A percentile compares a stretch with the other conserved stretches of the same genome.
Evolutionary conservation across 2,797 vertebrate species (phyloP).

Genomic region (Crossoptilon crossoptilon): DNA sequence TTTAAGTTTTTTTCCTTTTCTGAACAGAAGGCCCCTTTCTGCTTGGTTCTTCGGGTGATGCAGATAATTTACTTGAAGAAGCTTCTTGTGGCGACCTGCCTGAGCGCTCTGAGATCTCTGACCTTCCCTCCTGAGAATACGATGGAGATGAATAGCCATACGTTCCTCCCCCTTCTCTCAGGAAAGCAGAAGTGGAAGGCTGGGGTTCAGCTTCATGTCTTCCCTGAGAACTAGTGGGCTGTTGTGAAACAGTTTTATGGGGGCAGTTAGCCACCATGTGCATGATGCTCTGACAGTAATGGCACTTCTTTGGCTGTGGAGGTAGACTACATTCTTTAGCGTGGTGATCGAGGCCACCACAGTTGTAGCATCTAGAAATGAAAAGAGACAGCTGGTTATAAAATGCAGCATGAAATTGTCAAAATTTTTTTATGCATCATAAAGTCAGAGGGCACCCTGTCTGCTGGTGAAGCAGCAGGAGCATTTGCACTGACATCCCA

Average conservation of each 20-base stretch:
- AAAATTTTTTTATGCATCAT: rapidly evolving
- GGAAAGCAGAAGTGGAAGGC: constrained; percentile 80
- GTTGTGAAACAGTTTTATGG: constrained; percentile 80
- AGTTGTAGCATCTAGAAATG: constrained; percentile 86
- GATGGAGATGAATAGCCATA: constrained; percentile 73
- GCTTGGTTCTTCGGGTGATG: constrained; percentile 81
- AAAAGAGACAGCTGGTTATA: neutral
- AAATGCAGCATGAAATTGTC: rapidly evolving
- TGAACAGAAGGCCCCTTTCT: constrained; percentile 87
- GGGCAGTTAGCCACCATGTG: constrained; percentile 90
- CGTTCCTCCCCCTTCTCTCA: constrained; percentile 77
- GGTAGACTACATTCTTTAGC: constrained; percentile 89
- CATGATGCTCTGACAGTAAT: constrained; percentile 89
- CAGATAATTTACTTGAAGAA: constrained; percentile 78
- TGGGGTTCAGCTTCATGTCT: constrained; percentile 83
- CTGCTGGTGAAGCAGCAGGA: rapidly evolving
- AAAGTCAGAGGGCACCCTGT: rapidly evolving
- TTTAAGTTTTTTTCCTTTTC: constrained; percentile 87
- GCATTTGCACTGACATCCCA: rapidly evolving
- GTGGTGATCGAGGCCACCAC: constrained; percentile 87
- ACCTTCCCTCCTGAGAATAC: constrained; percentile 79
- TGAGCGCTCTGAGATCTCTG: constrained; percentile 76
- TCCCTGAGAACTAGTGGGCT: constrained; percentile 83
- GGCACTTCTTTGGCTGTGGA: constrained; percentile 91
- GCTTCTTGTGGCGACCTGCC: constrained; percentile 82